Conservation (phyloP, 2,113 vertebrate genomes). For the Burhinus bistriatus region DNA sequence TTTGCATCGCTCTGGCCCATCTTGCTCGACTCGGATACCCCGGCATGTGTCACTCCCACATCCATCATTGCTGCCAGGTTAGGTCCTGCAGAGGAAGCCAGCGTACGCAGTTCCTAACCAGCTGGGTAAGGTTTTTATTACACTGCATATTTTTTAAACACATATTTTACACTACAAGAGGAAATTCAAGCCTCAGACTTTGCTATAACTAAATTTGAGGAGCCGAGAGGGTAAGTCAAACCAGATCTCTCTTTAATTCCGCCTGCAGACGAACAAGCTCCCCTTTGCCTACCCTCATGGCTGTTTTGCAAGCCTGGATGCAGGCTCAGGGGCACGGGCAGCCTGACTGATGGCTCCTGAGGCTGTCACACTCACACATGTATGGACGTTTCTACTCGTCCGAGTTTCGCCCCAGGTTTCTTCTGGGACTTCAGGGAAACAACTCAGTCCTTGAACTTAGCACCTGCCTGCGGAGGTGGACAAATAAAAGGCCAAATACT, state of each 20-base stretch:
- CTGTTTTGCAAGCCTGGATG: neutral
- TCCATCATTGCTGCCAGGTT: neutral
- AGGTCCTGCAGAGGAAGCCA: neutral
- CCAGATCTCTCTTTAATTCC: neutral
- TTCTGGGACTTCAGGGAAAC: neutral
- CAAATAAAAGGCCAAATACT: neutral
- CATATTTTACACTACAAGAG: neutral
- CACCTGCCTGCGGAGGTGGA: neutral
- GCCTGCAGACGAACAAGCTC: neutral
- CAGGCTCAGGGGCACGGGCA: neutral
- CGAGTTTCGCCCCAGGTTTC: neutral
- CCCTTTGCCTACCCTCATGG: neutral
- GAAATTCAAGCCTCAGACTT: neutral
- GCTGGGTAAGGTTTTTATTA: neutral
- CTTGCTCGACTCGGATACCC: rapidly evolving
- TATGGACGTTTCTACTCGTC: rapidly evolving
- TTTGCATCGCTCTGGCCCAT: neutral
- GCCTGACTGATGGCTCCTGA: neutral
- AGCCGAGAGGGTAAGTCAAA: neutral
- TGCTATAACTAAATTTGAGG: neutral
- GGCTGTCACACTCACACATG: rapidly evolving
- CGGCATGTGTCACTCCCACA: rapidly evolving
- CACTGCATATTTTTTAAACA: neutral
- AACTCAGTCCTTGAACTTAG: neutral
- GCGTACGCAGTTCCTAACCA: neutral